Percentiles rank a stretch among this genome's conserved stretches.
Conservation (phyloP, 2,797 vertebrate genomes). For the Molossus alvarezi region DNA sequence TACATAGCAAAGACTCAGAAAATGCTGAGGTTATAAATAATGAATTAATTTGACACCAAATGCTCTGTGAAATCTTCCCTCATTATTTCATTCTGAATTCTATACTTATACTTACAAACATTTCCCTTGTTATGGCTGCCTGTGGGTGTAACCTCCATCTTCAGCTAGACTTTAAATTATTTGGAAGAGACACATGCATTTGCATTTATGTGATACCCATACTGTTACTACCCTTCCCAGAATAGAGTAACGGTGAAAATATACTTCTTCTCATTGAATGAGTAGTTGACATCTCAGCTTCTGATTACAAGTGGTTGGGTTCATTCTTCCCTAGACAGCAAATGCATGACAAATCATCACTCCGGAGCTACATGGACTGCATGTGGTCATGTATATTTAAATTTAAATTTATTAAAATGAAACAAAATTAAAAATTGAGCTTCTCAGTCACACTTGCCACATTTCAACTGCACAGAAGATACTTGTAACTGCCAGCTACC, state of each 20-base stretch:
- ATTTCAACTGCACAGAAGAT: background rate
- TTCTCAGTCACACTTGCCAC: background rate
- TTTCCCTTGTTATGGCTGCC: background rate
- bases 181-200: background rate
- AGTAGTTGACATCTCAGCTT: background rate
- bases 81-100: background rate
- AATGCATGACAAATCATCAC: too few species aligned
- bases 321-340: background rate
- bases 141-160: too few species aligned
- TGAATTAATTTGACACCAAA: background rate
- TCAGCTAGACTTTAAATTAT: background rate
- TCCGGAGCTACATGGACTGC: background rate
- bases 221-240: background rate
- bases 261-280: background rate
- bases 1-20: background rate
- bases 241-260: background rate
- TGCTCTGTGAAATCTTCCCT: background rate
- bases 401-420: background rate
- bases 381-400: background rate
- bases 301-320: too few species aligned
- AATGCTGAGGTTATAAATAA: background rate
- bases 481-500: background rate
- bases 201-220: background rate
- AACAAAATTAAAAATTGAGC: background rate
- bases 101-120: background rate